Base-by-base conservation (phyloP, 2,797 vertebrate genomes). In the Eupleurogrammus muticus region DNA sequence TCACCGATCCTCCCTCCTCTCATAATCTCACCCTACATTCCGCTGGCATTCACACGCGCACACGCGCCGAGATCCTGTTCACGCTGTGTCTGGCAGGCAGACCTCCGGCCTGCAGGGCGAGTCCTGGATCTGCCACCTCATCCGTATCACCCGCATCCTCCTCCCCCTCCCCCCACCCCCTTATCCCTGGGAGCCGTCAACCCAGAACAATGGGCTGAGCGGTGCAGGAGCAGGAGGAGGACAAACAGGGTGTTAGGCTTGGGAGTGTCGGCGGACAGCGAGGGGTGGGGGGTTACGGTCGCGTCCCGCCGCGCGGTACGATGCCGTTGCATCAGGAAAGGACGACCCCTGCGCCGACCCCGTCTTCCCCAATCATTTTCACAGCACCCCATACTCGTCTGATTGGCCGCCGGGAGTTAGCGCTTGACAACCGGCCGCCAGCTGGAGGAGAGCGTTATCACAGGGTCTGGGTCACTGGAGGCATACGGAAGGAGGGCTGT, bases 131-230 rank as follows among this genome's bases (percentile, higher is more conserved):
- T 60, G 76, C 85, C 84, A 80, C 81, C 82, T 81, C 83, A 82
- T 82, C 73, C 23, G 23, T 59, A 66, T 79, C 40, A 6, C 70
- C 73, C 70, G 64, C 58, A 71, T 80, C 75, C 80, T 68, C 64
- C n/a, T n/a, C n/a, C n/a, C n/a, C n/a, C n/a, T n/a, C n/a, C n/a
- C 55, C 73, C 61, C 61, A n/a, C 55, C 73, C 61, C 61, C 44
- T 62, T 77, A 28, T 80, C 69, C 59, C 79, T 50, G 74, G 77
- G 77, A 90, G 83, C 82, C 84, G 90, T 92, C 90, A 87, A 60
- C 91, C 83, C 62, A 66, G 66, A 78, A 55, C 81, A 81, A 79
- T 70, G 73, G 67, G 76, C 52, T 51, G 83, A 44, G 66, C 55
- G 54, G 49, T 57, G 60, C 51, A 47, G 32, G 19, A 49, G 46